phyloP scores from a whole-genome alignment of 2,797 vertebrate species.

The Oophaga sylvatica region DNA sequence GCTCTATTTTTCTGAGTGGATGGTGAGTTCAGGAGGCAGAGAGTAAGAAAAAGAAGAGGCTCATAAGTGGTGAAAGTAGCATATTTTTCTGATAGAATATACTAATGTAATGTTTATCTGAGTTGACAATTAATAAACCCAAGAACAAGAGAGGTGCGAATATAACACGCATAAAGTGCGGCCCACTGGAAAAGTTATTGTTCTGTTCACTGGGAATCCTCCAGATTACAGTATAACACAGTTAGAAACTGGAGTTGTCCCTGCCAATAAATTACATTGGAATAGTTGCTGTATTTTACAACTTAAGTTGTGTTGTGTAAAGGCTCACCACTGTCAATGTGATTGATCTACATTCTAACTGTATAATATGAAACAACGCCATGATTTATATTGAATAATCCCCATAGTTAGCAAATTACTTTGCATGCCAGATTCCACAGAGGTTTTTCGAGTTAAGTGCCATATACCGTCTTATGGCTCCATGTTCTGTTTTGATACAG shows the following conservation, averaged over 20 bases:
- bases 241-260: neutral
- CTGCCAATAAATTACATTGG: neutral
- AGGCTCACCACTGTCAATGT: conserved; percentile 17
- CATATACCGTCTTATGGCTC: conserved; percentile 22
- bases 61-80: too few species aligned
- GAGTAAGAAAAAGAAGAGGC: too few species aligned
- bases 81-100: too few species aligned
- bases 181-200: neutral
- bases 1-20: too few species aligned
- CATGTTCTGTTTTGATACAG: conserved; percentile 17
- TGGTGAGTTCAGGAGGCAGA: too few species aligned
- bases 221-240: neutral
- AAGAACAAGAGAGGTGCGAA: neutral
- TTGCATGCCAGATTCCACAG: neutral
- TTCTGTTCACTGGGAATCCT: neutral
- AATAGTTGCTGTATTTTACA: neutral
- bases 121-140: neutral
- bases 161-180: neutral
- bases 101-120: neutral
- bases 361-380: neutral
- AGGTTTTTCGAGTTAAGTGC: conserved; percentile 7
- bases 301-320: neutral
- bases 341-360: conserved; percentile 19
- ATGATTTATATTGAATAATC: conserved; percentile 20
- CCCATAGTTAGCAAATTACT: conserved; percentile 38